Evolutionary conservation across 2,797 vertebrate species (phyloP).

Genomic region (Anguilla anguilla): DNA sequence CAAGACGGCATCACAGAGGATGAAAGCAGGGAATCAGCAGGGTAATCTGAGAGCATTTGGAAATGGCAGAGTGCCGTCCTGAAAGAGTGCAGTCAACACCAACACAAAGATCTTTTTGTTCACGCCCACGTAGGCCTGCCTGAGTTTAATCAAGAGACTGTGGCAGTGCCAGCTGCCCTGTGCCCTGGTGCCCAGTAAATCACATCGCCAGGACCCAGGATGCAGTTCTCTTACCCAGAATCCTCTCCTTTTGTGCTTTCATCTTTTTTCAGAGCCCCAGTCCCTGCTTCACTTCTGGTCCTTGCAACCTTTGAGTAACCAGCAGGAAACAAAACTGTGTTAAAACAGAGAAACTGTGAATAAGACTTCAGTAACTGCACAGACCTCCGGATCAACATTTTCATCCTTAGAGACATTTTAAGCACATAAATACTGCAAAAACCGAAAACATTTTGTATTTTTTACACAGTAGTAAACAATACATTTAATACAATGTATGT

Average conservation of each 20-base stretch:
- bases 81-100: conserved; percentile 9
- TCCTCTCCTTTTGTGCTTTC: conserved; percentile 56
- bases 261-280: conserved; percentile 43
- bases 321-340: neutral
- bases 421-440: neutral
- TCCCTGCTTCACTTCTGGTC: conserved; percentile 49
- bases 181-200: neutral
- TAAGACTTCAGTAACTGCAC: neutral
- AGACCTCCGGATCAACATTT: neutral
- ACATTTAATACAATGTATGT: neutral
- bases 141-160: conserved; percentile 14
- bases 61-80: neutral
- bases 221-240: conserved; percentile 63
- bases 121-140: conserved; percentile 25
- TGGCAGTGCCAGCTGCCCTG: conserved; percentile 11
- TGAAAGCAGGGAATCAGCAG: neutral
- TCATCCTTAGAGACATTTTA: neutral
- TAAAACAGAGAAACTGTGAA: neutral
- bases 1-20: neutral
- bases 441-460: neutral
- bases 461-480: neutral
- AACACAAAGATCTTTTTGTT: conserved; percentile 13
- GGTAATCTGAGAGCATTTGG: conserved; percentile 12
- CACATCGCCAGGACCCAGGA: neutral
- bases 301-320: conserved; percentile 49